phyloP scores from a whole-genome alignment of 2,113 vertebrate genomes.

The Melanocharis versteri region DNA sequence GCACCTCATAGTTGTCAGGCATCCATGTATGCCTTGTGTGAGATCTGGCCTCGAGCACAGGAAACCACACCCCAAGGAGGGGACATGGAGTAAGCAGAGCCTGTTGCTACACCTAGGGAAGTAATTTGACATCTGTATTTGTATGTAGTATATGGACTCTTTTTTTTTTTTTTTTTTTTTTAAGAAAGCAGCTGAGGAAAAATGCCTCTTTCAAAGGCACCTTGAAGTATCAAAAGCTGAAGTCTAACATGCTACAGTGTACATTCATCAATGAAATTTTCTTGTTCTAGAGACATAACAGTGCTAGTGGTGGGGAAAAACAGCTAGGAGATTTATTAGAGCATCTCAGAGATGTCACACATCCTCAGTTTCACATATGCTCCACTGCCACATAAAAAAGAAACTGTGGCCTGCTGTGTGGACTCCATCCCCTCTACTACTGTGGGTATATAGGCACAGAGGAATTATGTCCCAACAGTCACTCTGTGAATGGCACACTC shows the following conservation, averaged over 20 bases:
- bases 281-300: neutral
- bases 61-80: neutral
- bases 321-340: neutral
- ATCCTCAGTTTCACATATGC: neutral
- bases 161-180: neutral
- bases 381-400: neutral
- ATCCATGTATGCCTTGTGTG: rapidly evolving
- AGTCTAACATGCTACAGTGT: neutral
- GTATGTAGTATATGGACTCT: neutral
- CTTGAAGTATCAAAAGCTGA: neutral
- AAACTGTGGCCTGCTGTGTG: neutral
- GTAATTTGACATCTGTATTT: neutral
- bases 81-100: neutral
- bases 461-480: neutral
- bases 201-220: neutral
- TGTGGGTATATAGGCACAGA: neutral
- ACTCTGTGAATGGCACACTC: neutral
- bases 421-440: neutral
- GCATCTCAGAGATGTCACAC: neutral
- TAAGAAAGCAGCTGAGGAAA: neutral
- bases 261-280: neutral
- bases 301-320: neutral
- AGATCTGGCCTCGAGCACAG: neutral
- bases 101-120: neutral
- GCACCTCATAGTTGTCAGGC: neutral